Base-by-base conservation (phyloP, 2,113 vertebrate species). In the Tautogolabrus adspersus region DNA sequence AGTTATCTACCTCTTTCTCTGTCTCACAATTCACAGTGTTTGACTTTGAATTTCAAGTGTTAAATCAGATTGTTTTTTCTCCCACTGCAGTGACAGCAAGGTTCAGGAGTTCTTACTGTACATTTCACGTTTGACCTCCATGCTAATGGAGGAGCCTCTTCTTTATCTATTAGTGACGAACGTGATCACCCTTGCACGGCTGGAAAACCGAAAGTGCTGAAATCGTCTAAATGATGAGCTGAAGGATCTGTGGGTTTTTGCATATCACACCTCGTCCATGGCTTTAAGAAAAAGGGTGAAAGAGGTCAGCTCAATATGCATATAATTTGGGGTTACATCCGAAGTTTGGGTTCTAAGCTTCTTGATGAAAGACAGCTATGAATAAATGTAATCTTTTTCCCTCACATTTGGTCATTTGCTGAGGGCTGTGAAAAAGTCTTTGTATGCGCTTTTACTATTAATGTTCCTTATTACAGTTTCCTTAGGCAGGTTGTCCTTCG, bases 221-320 rank as follows among this genome's bases (percentile, higher is more conserved):
- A 92, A 91, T 88, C 18, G 77, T 91, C 85, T 85, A 91, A 93
- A 93, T 75, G 84, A 87, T 44, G 86, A 91, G 88, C 87, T 64
- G 69, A 82, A 89, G 88, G 90, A 91, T 91, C 81, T 87, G 81
- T 49, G 57, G 77, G 75, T 78, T 89, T 92, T 93, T 93, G 92
- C 92, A 91, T 93, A 91, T 92, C 92, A 73, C 87, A 75, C 82
- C 84, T 86, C 83, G 71, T 81, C 84, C 22, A 55, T 90, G 87
- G 93, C 91, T 92, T 92, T 93, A 88, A 91, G 87, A 88, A 91
- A 90, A 79, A 86, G 79, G 91, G 91, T 89, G 88, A 88, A 68
- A 73, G 86, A 88, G 93, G 91, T 93, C 93, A 92, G 84, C 85
- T 83, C 89, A 90, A 91, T 93, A 93, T 93, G 91, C 93, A 93